Base-by-base conservation (phyloP, 2,888 invertebrate genomes). In the Agrenia bidenticulata region DNA sequence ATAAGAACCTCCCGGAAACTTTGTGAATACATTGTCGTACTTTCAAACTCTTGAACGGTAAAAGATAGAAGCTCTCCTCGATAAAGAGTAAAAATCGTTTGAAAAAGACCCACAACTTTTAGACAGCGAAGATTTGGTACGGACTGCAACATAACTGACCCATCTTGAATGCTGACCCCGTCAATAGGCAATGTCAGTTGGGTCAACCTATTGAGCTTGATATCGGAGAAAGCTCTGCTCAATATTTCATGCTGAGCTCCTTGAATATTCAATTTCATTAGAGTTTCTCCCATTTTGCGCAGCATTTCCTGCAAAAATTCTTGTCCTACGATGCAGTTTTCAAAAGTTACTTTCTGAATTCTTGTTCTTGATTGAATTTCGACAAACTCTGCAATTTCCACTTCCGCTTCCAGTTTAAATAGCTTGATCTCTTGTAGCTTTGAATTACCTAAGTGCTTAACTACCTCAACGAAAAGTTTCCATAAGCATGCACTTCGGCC, bases 201-300 rank as follows among this genome's bases (percentile, higher is more conserved):
- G 19, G 24, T 53, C 26, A 69, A 24, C 17, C 63, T 60, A 42
- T 55, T 56, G 39, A 69, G 32, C 24, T 15, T 32, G 0, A 63
- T 24, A 7, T 61, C 51, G 23, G 41, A 24, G 24, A 69, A 69
- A 1, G 57, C 54, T n/a, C 24, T 62, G 19, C 61, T 63, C 9
- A 69, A 39, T 21, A 69, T 69, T 63, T 69, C 66, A 19, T 69
- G 66, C 21, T 69, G 66, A 2, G 63, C 60, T 1, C 69, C 69
- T 42, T 57, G 45, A 2, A 69, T 17, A 5, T 23, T 37, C 15
- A 69, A 17, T 5, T n/a, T 39, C 2, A 24, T 45, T 37, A 69
- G 41, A 21, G 24, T 21, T 32, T 41, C 63, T 41, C 26, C 65
- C 2, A 13, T 55, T 13, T 45, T 41, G 2, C 23, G 23, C 1